Evolutionary conservation across 1,140 invertebrate species (phyloP).

Genomic region (Elysia chlorotica): DNA sequence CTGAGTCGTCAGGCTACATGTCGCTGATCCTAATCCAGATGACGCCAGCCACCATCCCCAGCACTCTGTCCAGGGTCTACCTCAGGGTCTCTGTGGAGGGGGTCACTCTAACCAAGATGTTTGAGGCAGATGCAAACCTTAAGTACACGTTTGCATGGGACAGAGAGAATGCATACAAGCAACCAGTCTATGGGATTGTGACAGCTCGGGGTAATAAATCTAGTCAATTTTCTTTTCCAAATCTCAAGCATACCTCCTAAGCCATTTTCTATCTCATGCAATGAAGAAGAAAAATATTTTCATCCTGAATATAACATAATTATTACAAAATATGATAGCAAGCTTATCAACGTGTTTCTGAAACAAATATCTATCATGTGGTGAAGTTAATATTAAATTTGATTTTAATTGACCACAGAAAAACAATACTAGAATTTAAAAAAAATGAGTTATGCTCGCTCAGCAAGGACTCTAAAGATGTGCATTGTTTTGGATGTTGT

Average conservation of each 20-base stretch:
- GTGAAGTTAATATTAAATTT: too few species aligned
- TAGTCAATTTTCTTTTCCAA: not conserved
- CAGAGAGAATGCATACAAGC: constrained; percentile 94
- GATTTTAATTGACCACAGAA: too few species aligned
- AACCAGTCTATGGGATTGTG: constrained; percentile 78
- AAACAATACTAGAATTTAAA: too few species aligned
- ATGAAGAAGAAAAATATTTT: not conserved
- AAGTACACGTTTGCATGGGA: constrained; percentile 97
- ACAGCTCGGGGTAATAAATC: constrained; percentile 57
- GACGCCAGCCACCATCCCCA: constrained; percentile 78
- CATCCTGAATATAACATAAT: not conserved
- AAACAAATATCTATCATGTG: too few species aligned
- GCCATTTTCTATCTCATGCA: not conserved
- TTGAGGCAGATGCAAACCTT: constrained; percentile 93
- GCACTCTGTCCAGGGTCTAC: constrained; percentile 83
- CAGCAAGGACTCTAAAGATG: not conserved
- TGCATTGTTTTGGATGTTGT: not conserved
- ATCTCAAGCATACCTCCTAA: not conserved
- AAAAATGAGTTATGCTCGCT: too few species aligned
- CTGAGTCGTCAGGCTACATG: constrained; percentile 87
- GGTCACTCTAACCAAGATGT: constrained; percentile 85
- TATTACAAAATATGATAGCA: too few species aligned
- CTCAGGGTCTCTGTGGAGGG: constrained; percentile 88
- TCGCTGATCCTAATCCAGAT: constrained; percentile 90
- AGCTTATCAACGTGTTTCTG: too few species aligned